Base-by-base conservation (phyloP, 2,888 invertebrate species). In the Caenorhabditis japonica region DNA sequence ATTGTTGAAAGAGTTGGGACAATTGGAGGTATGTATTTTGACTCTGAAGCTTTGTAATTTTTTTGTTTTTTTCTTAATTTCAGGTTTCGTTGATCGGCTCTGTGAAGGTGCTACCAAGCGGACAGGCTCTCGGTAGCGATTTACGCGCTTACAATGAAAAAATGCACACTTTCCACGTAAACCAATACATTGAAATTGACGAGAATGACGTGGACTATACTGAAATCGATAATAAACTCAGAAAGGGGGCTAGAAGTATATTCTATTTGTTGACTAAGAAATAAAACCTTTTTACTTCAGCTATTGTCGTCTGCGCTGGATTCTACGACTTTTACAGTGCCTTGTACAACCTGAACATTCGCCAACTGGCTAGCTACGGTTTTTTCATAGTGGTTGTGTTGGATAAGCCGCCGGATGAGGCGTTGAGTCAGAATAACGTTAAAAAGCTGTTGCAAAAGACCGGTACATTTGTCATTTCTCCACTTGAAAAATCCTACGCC, bases 41-140 rank as follows among this genome's bases (percentile, higher is more conserved):
- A n/a, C n/a, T n/a, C n/a, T 12, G 4, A 51, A 5, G 15, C 3
- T 5, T 2, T 7, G 21, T 1, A n/a, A 34, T 7, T 12, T 10
- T 27, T 34, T 23, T 17, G n/a, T n/a, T n/a, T n/a, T n/a, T n/a
- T n/a, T n/a, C n/a, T n/a, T n/a, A n/a, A n/a, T n/a, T n/a, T n/a
- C 46, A 68, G 68, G 53, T 69, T 34, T 52, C 64, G 30, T 34
- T 72, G 23, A 23, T 72, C 3, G 72, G 72, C 0, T 46, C 72
- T 2, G 55, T 64, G 38, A 60, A 60, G 17, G 34, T 49, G 0
- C 33, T 43, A 34, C 64, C 66, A 4, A 53, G 49, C 19, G 56
- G 58, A 4, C 12, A 39, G 4, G 64, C 72, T 0, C 5, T 72
- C 4, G 38, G 49, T 3, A 53, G 55, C 38, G 66, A 59, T 21